A percentile compares a stretch with the other conserved stretches of the same genome.
Evolutionary conservation across 2,888 invertebrate genomes (phyloP).

Genomic region (Alloplasta piceator): DNA sequence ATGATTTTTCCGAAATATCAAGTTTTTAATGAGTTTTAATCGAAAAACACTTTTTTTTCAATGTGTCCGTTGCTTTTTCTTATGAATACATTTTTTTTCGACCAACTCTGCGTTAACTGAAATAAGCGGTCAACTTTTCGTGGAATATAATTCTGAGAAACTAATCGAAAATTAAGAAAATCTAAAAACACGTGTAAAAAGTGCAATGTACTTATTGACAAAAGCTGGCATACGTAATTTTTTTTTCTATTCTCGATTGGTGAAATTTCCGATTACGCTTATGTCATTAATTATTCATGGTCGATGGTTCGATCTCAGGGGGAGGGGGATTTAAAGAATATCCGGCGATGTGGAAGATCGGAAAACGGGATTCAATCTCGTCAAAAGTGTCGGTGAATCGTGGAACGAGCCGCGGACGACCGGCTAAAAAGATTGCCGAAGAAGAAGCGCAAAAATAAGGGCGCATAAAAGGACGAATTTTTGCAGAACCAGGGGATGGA

Average conservation of each 20-base stretch:
- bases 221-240: background rate
- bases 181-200: no score
- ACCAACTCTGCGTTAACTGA: no score
- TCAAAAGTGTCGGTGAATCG: constrained; percentile 59
- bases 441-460: background rate
- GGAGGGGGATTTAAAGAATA: background rate
- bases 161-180: no score
- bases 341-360: background rate
- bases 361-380: constrained; percentile 65
- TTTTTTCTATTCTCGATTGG: background rate
- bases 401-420: constrained; percentile 23
- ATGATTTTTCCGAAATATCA: no score
- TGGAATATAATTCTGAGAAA: no score
- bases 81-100: no score
- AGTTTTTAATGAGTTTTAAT: no score
- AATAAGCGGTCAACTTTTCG: no score
- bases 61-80: no score
- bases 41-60: no score
- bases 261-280: background rate
- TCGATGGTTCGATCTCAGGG: background rate
- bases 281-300: background rate
- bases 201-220: no score
- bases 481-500: constrained; percentile 43
- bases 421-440: no score
- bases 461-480: background rate